These are phyloP conservation scores for Penaeus japonicus DNA, from an alignment of 1,140 invertebrate species.

Conservation along the genomic window DNA sequence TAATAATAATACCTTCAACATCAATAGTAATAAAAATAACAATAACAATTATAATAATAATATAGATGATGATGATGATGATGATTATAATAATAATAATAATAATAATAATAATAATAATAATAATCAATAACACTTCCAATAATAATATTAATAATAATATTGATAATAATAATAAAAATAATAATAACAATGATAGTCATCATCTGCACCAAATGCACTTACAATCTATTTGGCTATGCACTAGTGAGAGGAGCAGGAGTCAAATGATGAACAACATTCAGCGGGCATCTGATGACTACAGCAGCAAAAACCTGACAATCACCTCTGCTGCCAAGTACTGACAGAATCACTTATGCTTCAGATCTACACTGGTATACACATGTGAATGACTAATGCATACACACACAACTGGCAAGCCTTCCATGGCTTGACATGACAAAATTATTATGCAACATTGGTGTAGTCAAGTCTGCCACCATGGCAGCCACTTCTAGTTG, in stretches of 20 bases:
- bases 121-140: no score
- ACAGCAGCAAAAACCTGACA: slow-evolving; percentile 46
- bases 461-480: not conserved
- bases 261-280: slow-evolving; percentile 45
- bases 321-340: slow-evolving; percentile 38
- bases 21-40: no score
- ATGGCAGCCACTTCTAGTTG: slow-evolving; percentile 39
- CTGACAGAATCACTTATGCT: slow-evolving; percentile 23
- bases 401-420: slow-evolving; percentile 22
- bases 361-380: slow-evolving; percentile 45
- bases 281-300: slow-evolving; percentile 44
- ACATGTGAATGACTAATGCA: slow-evolving; percentile 9
- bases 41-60: no score
- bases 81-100: no score
- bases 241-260: slow-evolving; percentile 53
- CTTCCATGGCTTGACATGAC: slow-evolving; percentile 7
- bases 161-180: not conserved
- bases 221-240: slow-evolving; percentile 57
- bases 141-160: no score
- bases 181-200: slow-evolving; percentile 6
- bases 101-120: not conserved
- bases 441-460: slow-evolving; percentile 39
- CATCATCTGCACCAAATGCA: slow-evolving; percentile 51
- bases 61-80: no score
- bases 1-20: no score